These are phyloP conservation scores for Phenganax stokvisi DNA, from an alignment of 92 coral and sea anemone species.

Conservation along the genomic window DNA sequence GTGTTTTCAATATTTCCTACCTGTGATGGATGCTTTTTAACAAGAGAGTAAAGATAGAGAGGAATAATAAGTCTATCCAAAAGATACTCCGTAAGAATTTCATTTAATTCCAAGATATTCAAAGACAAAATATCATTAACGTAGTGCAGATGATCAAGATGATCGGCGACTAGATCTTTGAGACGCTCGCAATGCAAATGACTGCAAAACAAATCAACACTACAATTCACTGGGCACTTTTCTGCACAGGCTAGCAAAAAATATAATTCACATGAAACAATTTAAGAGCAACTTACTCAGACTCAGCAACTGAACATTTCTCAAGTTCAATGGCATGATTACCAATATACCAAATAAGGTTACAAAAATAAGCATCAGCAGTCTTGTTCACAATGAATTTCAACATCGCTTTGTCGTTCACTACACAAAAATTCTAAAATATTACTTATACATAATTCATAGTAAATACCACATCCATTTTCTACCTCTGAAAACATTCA, in stretches of 20 bases:
- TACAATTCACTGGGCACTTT: too few relatives aligned
- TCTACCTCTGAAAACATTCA: conserved; percentile 88
- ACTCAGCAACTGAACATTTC: conserved; percentile 72
- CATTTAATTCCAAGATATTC: conserved; percentile 74
- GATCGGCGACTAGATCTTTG: conserved; percentile 92
- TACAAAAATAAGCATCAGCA: conserved; percentile 94
- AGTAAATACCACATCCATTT: not conserved
- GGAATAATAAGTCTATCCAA: conserved; percentile 84
- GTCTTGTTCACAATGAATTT: conserved; percentile 92
- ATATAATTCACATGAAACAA: not conserved
- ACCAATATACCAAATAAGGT: conserved; percentile 99
- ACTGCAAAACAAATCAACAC: conserved; percentile 40
- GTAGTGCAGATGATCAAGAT: conserved; percentile 89
- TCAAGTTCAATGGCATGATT: conserved; percentile 93
- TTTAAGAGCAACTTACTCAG: conserved; percentile 62
- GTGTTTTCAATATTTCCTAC: conserved; percentile 25
- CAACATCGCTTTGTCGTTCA: conserved; percentile 88
- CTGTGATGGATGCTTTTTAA: conserved; percentile 51
- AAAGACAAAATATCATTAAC: conserved; percentile 77
- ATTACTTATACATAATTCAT: not conserved
- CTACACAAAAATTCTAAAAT: conserved; percentile 42
- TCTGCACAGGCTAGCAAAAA: too few relatives aligned
- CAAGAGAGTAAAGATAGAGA: conserved; percentile 78
- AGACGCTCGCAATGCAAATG: conserved; percentile 85
- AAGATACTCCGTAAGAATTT: conserved; percentile 76